Conservation (phyloP, 2,797 vertebrate genomes). For the Rhinogobio ventralis region DNA sequence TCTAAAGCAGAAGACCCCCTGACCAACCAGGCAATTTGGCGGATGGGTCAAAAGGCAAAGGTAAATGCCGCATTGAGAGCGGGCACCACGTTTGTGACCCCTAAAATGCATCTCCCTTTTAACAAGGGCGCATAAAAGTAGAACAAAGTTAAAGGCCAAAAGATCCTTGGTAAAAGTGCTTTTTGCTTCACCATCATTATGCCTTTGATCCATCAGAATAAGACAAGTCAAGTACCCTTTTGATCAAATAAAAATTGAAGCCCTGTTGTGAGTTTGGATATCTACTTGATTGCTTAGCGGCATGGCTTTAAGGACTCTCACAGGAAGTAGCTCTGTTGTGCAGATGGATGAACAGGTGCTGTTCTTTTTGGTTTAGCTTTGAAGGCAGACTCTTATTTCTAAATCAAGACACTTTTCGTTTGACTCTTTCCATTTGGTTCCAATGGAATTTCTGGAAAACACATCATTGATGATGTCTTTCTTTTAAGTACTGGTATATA, state of each 20-base stretch:
- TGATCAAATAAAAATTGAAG: constrained; percentile 20
- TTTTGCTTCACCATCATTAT: constrained; percentile 28
- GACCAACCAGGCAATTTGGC: constrained; percentile 31
- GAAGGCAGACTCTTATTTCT: constrained; percentile 52
- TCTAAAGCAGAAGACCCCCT: constrained; percentile 31
- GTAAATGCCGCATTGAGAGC: constrained; percentile 38
- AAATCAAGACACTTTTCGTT: constrained; percentile 18
- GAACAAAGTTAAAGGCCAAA: constrained; percentile 44
- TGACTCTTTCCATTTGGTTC: constrained; percentile 27
- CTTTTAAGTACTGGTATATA: not conserved
- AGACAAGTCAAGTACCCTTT: constrained; percentile 34
- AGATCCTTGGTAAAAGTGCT: constrained; percentile 32
- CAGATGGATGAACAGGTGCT: constrained; percentile 27
- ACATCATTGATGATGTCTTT: too few relatives aligned
- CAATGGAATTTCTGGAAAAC: constrained; percentile 15
- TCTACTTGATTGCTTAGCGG: constrained; percentile 44
- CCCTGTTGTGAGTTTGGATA: constrained; percentile 16
- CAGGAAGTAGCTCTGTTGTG: constrained; percentile 30
- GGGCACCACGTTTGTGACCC: constrained; percentile 14
- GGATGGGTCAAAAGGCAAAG: constrained; percentile 45
- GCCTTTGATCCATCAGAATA: constrained; percentile 31
- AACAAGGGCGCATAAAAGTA: constrained; percentile 34
- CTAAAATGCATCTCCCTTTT: constrained; percentile 24
- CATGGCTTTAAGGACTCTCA: constrained; percentile 20
- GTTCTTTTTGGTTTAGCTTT: constrained; percentile 56